These are phyloP conservation scores for Harpalus rufipes DNA, from an alignment of 2,888 invertebrate genomes.

Conservation along the genomic window DNA sequence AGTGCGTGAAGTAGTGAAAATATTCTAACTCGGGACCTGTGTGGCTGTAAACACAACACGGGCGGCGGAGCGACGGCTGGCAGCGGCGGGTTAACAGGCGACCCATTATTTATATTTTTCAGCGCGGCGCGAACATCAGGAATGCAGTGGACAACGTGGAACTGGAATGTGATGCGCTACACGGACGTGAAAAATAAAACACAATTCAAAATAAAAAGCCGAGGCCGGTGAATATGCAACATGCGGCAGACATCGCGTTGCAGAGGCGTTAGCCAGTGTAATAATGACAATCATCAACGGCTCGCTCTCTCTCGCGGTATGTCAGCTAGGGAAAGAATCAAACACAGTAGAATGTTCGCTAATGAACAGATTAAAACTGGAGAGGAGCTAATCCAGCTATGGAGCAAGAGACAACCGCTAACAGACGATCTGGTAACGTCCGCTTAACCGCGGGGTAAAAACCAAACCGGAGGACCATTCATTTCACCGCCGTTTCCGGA, in stretches of 20 bases:
- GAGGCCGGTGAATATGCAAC: conserved; percentile 45
- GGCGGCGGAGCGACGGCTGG: conserved; percentile 7
- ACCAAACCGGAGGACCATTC: conserved; percentile 48
- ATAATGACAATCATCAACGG: conserved; percentile 42
- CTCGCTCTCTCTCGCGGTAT: background rate
- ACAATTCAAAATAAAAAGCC: conserved; percentile 38
- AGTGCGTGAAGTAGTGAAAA: background rate
- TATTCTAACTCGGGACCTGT: background rate
- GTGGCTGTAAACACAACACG: conserved; percentile 9
- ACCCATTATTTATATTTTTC: conserved; percentile 63
- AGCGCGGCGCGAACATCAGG: conserved; percentile 42
- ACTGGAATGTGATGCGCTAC: conserved; percentile 56
- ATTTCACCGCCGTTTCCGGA: conserved; percentile 17
- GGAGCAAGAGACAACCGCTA: conserved; percentile 4
- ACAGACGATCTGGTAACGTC: conserved; percentile 51
- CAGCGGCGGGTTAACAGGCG: conserved; percentile 51
- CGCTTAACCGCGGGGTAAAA: conserved; percentile 48
- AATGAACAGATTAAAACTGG: conserved; percentile 46
- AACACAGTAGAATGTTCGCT: conserved; percentile 14
- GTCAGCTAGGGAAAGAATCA: background rate
- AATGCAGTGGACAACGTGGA: conserved; percentile 61
- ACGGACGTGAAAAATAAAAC: conserved; percentile 54
- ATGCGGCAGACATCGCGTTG: conserved; percentile 33
- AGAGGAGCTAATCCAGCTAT: conserved; percentile 8
- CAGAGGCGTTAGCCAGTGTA: conserved; percentile 37